Evolutionary conservation across 2,797 vertebrate species (phyloP).

Genomic region (Falco novaeseelandiae): DNA sequence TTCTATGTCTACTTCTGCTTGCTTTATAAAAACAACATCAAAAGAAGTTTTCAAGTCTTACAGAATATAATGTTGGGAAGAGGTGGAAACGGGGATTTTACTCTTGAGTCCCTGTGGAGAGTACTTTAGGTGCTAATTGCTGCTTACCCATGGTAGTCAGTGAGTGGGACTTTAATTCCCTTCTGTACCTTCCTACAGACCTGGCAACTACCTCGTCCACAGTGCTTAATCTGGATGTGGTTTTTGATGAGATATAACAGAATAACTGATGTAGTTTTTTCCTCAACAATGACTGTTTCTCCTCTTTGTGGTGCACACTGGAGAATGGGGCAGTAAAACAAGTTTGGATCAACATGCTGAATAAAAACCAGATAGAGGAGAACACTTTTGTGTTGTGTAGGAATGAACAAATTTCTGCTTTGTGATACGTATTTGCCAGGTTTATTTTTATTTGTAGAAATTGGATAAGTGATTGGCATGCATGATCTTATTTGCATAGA

Average conservation of each 20-base stretch:
- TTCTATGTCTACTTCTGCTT: background rate
- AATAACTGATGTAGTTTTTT: background rate
- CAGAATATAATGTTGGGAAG: background rate
- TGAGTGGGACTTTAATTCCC: background rate
- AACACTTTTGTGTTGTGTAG: background rate
- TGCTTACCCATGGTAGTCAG: fast-evolving
- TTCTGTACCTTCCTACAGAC: background rate
- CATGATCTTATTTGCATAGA: background rate
- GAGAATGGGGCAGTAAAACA: background rate
- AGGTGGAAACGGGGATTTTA: background rate
- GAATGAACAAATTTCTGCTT: background rate
- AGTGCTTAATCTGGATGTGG: background rate
- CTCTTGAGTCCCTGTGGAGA: background rate
- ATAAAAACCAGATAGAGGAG: background rate
- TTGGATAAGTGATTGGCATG: background rate
- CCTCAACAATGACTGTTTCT: background rate
- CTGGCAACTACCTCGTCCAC: background rate
- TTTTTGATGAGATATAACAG: background rate
- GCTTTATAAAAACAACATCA: background rate
- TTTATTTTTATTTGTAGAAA: background rate
- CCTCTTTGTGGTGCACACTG: background rate
- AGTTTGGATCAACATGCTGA: background rate
- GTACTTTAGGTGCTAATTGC: background rate
- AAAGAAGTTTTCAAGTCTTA: background rate
- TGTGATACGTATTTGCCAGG: fast-evolving